Evolutionary conservation across 2,797 vertebrate species (phyloP).

Genomic region (Gymnoscopelus braueri): DNA sequence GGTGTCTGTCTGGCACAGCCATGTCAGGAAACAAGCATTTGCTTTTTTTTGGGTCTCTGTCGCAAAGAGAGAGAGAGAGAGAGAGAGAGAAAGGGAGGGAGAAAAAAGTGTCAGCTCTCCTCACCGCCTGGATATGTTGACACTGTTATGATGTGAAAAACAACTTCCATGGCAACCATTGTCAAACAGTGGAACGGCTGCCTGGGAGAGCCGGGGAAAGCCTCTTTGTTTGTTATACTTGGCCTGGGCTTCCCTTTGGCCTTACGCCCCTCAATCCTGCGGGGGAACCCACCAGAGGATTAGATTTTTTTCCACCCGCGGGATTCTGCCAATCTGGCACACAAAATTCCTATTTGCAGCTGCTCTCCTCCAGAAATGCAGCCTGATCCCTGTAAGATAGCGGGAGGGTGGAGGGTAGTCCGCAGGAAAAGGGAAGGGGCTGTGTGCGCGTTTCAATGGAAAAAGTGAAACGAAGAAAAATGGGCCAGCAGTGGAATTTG

Average conservation of each 20-base stretch:
- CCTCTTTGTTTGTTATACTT: conserved; percentile 93
- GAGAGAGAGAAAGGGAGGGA: conserved; percentile 23
- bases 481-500: conserved; percentile 72
- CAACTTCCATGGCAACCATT: conserved; percentile 93
- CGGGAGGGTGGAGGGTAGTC: conserved; percentile 66
- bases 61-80: conserved; percentile 15
- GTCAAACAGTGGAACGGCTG: conserved; percentile 85
- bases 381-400: conserved; percentile 86
- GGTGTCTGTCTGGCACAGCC: conserved; percentile 57
- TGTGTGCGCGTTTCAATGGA: conserved; percentile 74
- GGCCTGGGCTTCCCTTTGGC: conserved; percentile 83
- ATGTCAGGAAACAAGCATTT: conserved; percentile 66
- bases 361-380: conserved; percentile 81
- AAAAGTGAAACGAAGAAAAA: conserved; percentile 82
- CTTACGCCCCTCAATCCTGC: conserved; percentile 80
- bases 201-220: conserved; percentile 90
- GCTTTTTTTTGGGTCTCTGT: conserved; percentile 40
- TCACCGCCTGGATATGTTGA: conserved; percentile 75
- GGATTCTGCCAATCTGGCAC: conserved; percentile 87
- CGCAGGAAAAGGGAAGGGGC: conserved; percentile 74
- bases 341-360: conserved; percentile 81
- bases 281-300: conserved; percentile 84
- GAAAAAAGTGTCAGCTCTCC: conserved; percentile 62
- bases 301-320: conserved; percentile 81
- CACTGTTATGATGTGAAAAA: conserved; percentile 92